These are phyloP conservation scores for Oriolus oriolus DNA, from an alignment of 2,113 vertebrate species.

Conservation along the genomic window DNA sequence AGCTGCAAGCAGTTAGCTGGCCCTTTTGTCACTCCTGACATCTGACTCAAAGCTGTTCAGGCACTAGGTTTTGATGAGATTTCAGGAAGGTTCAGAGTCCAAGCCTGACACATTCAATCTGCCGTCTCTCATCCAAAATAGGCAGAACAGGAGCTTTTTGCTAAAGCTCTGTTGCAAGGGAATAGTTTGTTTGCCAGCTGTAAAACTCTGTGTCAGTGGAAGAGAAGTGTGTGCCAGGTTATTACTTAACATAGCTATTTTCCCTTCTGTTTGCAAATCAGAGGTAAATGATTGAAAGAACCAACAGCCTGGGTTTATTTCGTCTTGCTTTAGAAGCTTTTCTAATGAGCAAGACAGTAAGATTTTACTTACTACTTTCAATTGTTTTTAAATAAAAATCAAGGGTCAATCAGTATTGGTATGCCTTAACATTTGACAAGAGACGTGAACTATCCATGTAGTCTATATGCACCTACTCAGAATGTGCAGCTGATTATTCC, in stretches of 20 bases:
- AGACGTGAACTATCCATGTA: not conserved
- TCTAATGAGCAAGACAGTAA: not conserved
- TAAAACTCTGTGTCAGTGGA: not conserved
- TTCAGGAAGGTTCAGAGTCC: not conserved
- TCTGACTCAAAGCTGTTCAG: not conserved
- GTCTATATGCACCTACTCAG: not conserved
- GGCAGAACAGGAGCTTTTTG: not conserved
- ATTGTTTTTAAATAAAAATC: not conserved
- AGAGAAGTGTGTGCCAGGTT: not conserved
- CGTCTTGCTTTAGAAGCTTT: not conserved
- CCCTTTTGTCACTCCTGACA: not conserved
- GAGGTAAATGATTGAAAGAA: not conserved
- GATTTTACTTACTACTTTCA: not conserved
- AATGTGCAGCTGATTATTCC: not conserved
- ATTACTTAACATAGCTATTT: not conserved
- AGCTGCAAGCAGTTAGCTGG: not conserved
- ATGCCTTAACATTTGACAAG: not conserved
- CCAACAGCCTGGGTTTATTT: not conserved
- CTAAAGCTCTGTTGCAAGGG: not conserved
- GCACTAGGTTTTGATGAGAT: not conserved
- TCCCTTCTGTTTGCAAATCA: not conserved
- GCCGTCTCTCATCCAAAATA: not conserved
- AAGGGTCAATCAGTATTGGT: fast-evolving
- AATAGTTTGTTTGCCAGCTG: not conserved
- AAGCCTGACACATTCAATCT: not conserved